These are phyloP conservation scores for Artibeus jamaicensis DNA, from an alignment of 2,797 vertebrate species.

Conservation along the genomic window DNA sequence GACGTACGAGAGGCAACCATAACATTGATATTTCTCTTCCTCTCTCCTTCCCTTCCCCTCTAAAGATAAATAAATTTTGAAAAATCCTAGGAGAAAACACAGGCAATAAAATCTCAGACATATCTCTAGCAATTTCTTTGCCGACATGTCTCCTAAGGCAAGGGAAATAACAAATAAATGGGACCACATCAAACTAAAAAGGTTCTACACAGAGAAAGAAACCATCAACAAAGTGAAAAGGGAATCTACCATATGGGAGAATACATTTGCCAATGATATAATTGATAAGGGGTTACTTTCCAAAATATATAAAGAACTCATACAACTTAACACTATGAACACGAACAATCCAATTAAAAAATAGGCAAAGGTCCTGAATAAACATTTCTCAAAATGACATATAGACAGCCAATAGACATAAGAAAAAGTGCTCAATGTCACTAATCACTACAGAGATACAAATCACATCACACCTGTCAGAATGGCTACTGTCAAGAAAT, in stretches of 20 bases:
- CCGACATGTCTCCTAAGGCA: not conserved
- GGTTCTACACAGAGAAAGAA: not conserved
- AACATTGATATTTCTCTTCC: too few relatives aligned
- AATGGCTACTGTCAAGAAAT: not conserved
- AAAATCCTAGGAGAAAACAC: not conserved
- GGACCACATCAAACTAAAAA: not conserved
- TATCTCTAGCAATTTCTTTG: not conserved
- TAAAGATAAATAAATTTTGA: too few relatives aligned
- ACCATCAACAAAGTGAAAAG: not conserved
- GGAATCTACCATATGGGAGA: not conserved
- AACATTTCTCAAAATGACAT: not conserved
- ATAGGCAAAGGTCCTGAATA: not conserved
- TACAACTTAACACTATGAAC: not conserved
- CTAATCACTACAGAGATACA: not conserved
- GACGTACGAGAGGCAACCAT: too few relatives aligned
- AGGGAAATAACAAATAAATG: not conserved
- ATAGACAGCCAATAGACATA: not conserved
- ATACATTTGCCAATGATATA: not conserved
- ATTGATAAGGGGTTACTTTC: not conserved
- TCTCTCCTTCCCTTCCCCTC: too few relatives aligned
- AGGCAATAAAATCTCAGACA: not conserved
- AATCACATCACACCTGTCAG: not conserved
- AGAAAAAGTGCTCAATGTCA: not conserved
- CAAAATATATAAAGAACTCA: not conserved
- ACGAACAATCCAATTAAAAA: not conserved